Percentiles rank a stretch among this genome's conserved stretches.
Conservation (phyloP, 2,113 vertebrate genomes). For the Antechinus flavipes region DNA sequence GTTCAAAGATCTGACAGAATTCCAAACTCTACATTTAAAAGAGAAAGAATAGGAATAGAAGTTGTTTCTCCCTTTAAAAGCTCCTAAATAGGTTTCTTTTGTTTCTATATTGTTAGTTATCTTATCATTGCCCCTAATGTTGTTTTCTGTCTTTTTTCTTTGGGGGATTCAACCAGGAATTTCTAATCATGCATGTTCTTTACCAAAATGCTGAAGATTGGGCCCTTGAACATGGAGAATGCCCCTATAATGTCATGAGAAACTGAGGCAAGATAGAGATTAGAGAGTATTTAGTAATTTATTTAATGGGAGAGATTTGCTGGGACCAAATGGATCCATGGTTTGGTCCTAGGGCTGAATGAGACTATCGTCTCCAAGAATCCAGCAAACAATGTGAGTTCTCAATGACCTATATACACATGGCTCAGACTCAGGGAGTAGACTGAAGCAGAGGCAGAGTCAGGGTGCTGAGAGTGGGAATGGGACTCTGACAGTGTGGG, state of each 20-base stretch:
- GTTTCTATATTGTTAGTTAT: background rate
- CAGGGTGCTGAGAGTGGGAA: no score
- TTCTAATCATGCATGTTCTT: background rate
- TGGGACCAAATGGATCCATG: no score
- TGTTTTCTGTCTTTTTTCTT: background rate
- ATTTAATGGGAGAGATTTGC: no score
- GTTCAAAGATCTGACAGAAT: background rate
- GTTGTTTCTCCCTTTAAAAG: background rate
- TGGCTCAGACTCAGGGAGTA: no score
- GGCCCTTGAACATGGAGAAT: background rate
- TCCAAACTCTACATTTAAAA: background rate
- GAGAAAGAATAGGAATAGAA: background rate
- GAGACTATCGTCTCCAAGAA: no score
- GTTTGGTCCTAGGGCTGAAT: no score
- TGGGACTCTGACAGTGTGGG: no score
- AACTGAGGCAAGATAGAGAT: no score
- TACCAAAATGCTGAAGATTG: background rate
- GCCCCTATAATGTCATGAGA: background rate
- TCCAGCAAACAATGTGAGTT: no score
- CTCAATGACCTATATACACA: no score
- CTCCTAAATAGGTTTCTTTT: background rate
- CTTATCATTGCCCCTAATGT: background rate
- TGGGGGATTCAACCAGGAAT: background rate
- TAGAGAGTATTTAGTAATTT: no score
- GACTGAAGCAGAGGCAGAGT: no score